Evolutionary conservation across 2,113 vertebrate genomes (phyloP).

Genomic region (Gymnogyps californianus): DNA sequence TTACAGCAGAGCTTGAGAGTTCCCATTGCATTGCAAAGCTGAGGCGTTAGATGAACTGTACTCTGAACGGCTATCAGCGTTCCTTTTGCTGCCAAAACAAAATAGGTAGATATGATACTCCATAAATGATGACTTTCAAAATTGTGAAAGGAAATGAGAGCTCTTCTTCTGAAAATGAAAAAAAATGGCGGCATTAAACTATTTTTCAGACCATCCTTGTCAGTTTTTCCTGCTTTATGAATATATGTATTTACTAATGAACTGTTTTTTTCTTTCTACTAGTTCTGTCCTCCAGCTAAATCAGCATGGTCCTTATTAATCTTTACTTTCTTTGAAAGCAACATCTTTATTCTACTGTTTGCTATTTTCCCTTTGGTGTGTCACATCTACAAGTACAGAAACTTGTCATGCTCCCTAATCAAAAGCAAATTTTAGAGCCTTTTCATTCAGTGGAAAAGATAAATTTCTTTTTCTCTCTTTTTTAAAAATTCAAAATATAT

Average conservation of each 20-base stretch:
- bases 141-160: not conserved
- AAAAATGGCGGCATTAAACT: not conserved
- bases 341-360: not conserved
- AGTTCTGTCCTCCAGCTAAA: not conserved
- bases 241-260: not conserved
- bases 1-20: not conserved
- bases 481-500: not conserved
- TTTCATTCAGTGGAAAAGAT: not conserved
- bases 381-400: not conserved
- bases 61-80: not conserved
- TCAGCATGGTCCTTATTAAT: not conserved
- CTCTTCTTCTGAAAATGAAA: not conserved
- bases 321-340: not conserved
- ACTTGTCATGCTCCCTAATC: not conserved
- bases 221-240: not conserved
- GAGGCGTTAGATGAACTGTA: not conserved
- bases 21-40: not conserved
- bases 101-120: not conserved
- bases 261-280: not conserved
- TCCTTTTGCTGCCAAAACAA: not conserved
- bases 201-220: not conserved
- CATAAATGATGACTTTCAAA: not conserved
- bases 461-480: not conserved
- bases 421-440: not conserved
- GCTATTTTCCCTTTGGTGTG: not conserved